phyloP scores from a whole-genome alignment of 2,888 invertebrate species.

The Diploptera punctata region DNA sequence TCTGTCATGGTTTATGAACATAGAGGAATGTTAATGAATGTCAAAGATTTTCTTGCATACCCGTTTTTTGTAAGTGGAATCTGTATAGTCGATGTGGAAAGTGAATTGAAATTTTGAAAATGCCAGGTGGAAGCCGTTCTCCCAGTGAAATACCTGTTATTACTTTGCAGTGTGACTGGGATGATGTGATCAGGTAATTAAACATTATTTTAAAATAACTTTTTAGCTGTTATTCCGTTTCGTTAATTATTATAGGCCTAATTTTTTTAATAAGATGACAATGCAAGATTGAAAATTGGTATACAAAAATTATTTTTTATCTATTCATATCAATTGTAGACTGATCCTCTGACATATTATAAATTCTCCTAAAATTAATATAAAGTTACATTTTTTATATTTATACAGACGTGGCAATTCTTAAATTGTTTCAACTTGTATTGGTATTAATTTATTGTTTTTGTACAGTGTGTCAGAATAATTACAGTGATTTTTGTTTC shows the following conservation, averaged over 20 bases:
- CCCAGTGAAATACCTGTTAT: slow-evolving; percentile 52
- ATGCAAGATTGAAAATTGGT: no score
- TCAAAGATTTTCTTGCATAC: no score
- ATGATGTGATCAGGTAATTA: slow-evolving; percentile 58
- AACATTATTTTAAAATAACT: neutral
- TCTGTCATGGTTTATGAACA: no score
- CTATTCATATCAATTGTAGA: neutral
- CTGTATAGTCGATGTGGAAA: no score
- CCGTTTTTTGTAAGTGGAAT: no score
- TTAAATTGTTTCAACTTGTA: no score
- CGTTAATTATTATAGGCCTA: neutral
- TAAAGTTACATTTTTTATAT: neutral
- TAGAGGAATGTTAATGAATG: no score
- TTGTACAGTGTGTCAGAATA: neutral
- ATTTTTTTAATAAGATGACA: neutral
- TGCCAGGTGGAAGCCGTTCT: slow-evolving; percentile 12
- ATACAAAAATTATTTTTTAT: no score
- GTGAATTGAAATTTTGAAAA: no score
- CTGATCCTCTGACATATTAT: neutral
- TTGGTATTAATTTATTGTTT: neutral
- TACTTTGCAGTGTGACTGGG: slow-evolving; percentile 63
- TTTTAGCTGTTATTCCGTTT: neutral
- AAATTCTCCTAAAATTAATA: neutral
- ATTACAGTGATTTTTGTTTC: neutral
- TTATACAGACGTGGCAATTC: no score